These are phyloP conservation scores for Ephydatia muelleri DNA, from an alignment of 37 sponge, comb jelly and placozoan species.

Conservation along the genomic window DNA sequence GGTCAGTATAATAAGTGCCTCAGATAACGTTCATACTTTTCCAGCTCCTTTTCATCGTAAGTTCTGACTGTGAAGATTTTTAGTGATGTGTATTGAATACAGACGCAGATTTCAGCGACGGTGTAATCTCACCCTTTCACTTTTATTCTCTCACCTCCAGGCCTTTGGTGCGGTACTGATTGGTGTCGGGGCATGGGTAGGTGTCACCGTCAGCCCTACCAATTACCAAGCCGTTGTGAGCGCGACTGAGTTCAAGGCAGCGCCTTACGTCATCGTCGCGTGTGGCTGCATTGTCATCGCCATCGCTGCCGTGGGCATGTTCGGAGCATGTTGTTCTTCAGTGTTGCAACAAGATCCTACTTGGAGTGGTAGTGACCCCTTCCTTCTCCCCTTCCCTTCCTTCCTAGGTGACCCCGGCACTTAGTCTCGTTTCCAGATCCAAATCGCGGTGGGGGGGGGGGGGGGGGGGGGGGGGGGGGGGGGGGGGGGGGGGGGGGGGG, in stretches of 20 bases:
- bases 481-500: background rate
- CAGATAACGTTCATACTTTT: conserved; percentile 56
- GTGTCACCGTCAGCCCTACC: conserved; percentile 6
- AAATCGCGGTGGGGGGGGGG: background rate
- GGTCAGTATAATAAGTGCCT: conserved; percentile 42
- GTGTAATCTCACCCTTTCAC: background rate
- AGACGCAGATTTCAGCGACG: background rate
- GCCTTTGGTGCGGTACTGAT: conserved; percentile 49
- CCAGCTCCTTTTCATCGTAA: conserved; percentile 58
- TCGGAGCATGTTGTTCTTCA: conserved; percentile 55
- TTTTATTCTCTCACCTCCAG: conserved; percentile 18
- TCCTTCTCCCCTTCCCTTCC: no score
- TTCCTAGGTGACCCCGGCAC: no score
- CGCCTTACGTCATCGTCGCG: conserved; percentile 66
- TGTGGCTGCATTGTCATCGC: conserved; percentile 45
- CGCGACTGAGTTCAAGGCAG: conserved; percentile 20
- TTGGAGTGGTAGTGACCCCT: conserved; percentile 6
- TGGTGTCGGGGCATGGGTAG: conserved; percentile 59
- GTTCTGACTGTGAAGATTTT: background rate
- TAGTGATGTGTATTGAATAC: background rate
- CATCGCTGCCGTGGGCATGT: conserved; percentile 51
- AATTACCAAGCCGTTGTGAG: conserved; percentile 10
- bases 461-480: background rate
- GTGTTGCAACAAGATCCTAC: conserved; percentile 53
- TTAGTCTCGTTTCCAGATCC: background rate